Base-by-base conservation (phyloP, 1,140 invertebrate genomes). In the Drosophila murphyi region DNA sequence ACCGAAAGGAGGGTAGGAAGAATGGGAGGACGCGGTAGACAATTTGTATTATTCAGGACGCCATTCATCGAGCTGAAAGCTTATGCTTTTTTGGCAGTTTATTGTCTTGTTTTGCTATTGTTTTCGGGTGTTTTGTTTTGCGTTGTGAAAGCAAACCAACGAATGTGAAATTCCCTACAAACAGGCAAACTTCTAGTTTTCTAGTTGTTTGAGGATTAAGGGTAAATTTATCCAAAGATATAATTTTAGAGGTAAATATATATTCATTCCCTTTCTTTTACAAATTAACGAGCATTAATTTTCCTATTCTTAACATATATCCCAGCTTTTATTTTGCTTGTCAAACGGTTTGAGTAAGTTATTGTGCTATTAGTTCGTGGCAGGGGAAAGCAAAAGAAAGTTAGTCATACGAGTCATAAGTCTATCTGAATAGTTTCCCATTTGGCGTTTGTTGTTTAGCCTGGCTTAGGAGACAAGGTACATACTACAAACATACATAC, bases 41-140 rank as follows among this genome's bases (percentile, higher is more conserved):
- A 62, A 59, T 62, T 55, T 77, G 47, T 59, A 47, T 63, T 51
- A 51, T 43, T 10, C 10, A 43, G 29, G n/a, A 20, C 41, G 10
- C 50, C 8, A 12, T 20, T 6, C 8, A 5, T 12, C 47, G n/a
- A 65, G 80, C 76, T 69, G 50, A 50, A 80, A 85, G 78, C 81
- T 85, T 85, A 85, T 86, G 74, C 78, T 80, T 78, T 76, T 81
- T 76, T 81, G 74, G 62, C 82, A 86, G 82, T 87, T 86, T 86
- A 86, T 86, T 81, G 82, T 81, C 72, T 86, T 72, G 80, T 85
- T 86, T 86, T 63, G 65, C 72, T 57, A n/a, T 74, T 70, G 62
- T 72, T 85, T 81, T 80, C 65, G 43, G 20, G 41, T 64, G 59
- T 67, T 82, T 81, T 80, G 56, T 74, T 61, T 52, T 52, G 47